Evolutionary conservation across 2,113 vertebrate genomes (phyloP).

Genomic region (Cyphomyrus discorhynchus): DNA sequence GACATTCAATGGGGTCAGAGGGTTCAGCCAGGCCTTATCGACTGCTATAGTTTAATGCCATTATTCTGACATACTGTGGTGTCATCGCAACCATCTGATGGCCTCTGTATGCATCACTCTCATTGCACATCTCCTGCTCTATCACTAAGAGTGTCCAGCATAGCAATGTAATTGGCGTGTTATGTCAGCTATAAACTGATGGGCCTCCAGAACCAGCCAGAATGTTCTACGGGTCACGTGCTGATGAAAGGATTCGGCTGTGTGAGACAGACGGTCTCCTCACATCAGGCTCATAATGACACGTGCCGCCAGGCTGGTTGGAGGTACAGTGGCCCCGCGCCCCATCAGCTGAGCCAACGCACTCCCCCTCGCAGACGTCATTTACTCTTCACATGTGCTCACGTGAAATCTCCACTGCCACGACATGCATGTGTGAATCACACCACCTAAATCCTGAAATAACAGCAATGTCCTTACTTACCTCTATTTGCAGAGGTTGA

Average conservation of each 20-base stretch:
- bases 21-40: not conserved
- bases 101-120: not conserved
- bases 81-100: not conserved
- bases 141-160: not conserved
- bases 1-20: not conserved
- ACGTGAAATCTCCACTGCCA: not conserved
- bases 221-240: not conserved
- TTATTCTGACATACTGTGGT: not conserved
- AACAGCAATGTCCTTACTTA: not conserved
- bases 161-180: not conserved
- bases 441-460: not conserved
- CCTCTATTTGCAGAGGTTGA: not conserved
- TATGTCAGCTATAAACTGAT: not conserved
- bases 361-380: not conserved
- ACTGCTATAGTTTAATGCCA: not conserved
- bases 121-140: not conserved
- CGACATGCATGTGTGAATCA: not conserved
- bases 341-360: not conserved
- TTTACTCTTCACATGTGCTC: not conserved
- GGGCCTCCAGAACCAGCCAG: not conserved
- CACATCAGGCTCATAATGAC: not conserved
- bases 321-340: not conserved
- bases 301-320: not conserved
- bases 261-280: not conserved
- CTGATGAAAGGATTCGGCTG: not conserved